A percentile compares a stretch with the other conserved stretches of the same genome.
Evolutionary conservation across 2,888 invertebrate species (phyloP).

Genomic region (Torymus tubicola): DNA sequence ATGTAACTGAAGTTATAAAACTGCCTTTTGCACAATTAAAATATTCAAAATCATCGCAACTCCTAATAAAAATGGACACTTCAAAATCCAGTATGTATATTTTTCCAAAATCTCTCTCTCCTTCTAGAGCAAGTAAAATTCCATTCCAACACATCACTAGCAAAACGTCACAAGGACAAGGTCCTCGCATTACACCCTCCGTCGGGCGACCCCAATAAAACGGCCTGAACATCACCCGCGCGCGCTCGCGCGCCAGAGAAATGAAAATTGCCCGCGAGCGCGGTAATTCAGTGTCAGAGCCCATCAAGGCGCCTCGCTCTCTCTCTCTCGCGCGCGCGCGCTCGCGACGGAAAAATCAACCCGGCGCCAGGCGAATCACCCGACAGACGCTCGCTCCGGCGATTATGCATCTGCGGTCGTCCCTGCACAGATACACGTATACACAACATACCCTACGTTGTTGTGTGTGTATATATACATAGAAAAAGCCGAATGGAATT

Average conservation of each 20-base stretch:
- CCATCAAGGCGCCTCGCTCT: constrained; percentile 19
- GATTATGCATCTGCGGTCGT: constrained; percentile 52
- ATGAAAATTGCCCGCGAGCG: constrained; percentile 28
- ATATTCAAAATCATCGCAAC: no score
- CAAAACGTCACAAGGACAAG: not conserved
- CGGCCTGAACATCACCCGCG: constrained; percentile 13
- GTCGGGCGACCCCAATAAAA: not conserved
- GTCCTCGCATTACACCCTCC: constrained; percentile 5
- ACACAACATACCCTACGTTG: not conserved
- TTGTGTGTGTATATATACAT: not conserved
- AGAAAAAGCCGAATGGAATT: constrained; percentile 15
- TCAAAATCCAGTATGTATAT: no score
- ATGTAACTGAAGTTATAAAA: no score
- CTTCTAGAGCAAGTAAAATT: no score
- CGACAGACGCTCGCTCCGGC: constrained; percentile 19
- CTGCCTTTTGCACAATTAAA: no score
- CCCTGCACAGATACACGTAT: not conserved
- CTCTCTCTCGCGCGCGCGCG: no score
- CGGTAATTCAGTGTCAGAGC: constrained; percentile 42
- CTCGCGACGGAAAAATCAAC: constrained; percentile 34
- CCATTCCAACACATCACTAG: not conserved
- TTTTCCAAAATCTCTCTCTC: no score
- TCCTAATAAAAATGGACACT: no score
- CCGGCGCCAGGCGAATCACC: constrained; percentile 41
- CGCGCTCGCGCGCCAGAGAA: not conserved